These are phyloP conservation scores for Tetragonula carbonaria DNA, from an alignment of 2,888 invertebrate genomes.

Conservation along the genomic window DNA sequence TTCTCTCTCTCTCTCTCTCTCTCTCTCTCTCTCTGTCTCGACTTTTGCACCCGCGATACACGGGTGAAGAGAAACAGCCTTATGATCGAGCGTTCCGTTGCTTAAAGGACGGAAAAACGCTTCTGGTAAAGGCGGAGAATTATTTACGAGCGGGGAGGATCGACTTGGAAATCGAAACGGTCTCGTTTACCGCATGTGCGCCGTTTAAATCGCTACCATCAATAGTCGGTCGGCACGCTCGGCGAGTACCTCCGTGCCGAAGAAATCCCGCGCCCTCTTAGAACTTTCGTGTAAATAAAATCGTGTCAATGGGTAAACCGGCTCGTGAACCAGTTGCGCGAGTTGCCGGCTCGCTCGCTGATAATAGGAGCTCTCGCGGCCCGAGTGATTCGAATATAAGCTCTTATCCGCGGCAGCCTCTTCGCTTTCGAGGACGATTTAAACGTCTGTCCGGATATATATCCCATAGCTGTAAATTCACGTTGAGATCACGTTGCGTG, in stretches of 20 bases:
- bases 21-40: background rate
- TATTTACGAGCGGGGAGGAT: slow-evolving; percentile 47
- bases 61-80: background rate
- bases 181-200: slow-evolving; percentile 31
- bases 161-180: slow-evolving; percentile 50
- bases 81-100: slow-evolving; percentile 22
- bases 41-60: background rate
- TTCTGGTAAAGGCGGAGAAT: slow-evolving; percentile 47
- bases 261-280: slow-evolving; percentile 17
- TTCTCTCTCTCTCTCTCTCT: background rate
- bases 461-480: background rate
- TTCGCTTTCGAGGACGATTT: slow-evolving; percentile 11
- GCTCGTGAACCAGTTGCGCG: slow-evolving; percentile 18
- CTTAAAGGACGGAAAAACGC: background rate
- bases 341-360: slow-evolving; percentile 7
- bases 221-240: slow-evolving; percentile 8
- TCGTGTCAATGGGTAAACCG: slow-evolving; percentile 39
- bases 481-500: slow-evolving; percentile 7
- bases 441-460: slow-evolving; percentile 9
- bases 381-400: slow-evolving; percentile 33
- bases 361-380: slow-evolving; percentile 27
- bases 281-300: slow-evolving; percentile 43
- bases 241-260: slow-evolving; percentile 2
- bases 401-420: slow-evolving; percentile 34
- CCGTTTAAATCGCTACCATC: slow-evolving; percentile 49